Conservation (phyloP, 2,113 vertebrate genomes). For the Motacilla tschutschensis region DNA sequence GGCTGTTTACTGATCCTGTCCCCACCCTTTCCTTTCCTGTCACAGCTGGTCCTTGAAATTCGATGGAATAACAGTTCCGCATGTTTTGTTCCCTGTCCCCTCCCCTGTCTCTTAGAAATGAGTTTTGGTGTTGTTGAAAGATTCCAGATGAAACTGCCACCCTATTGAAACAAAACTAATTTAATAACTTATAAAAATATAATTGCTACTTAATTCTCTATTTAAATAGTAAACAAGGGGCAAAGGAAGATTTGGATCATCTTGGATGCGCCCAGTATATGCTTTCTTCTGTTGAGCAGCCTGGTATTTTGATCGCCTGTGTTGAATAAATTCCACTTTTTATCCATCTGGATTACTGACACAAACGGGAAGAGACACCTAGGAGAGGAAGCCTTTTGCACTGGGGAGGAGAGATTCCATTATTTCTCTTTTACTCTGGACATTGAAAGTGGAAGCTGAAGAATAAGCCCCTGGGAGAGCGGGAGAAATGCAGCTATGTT, state of each 20-base stretch:
- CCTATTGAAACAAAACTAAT: not conserved
- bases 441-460: not conserved
- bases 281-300: not conserved
- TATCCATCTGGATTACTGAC: not conserved
- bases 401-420: not conserved
- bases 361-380: not conserved
- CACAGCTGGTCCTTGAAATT: slow-evolving; percentile 15
- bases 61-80: not conserved
- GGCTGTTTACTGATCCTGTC: slow-evolving; percentile 24
- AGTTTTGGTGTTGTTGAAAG: slow-evolving; percentile 8
- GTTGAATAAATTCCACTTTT: not conserved
- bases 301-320: not conserved
- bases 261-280: not conserved
- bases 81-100: not conserved
- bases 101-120: not conserved
- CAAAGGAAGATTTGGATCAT: not conserved
- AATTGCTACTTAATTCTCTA: not conserved
- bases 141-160: not conserved
- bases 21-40: slow-evolving; percentile 13
- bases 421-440: not conserved
- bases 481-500: not conserved
- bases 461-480: not conserved
- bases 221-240: not conserved
- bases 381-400: not conserved
- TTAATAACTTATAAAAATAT: not conserved